phyloP scores from a whole-genome alignment of 2,888 invertebrate genomes.

The Synanthedon myopaeformis region DNA sequence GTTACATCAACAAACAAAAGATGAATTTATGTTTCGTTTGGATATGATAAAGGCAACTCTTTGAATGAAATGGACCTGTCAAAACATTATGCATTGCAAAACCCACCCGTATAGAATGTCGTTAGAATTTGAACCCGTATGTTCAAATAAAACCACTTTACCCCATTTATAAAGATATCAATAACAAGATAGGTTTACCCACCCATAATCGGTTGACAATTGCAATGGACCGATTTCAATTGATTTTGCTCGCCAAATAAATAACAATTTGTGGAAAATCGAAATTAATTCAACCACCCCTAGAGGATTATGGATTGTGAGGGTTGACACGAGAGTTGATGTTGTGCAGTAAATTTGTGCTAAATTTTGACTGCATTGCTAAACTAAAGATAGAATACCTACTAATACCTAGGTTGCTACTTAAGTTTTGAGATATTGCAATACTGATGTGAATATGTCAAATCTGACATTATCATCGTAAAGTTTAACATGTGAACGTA shows the following conservation, averaged over 20 bases:
- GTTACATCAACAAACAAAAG: too few species aligned
- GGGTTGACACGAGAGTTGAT: too few species aligned
- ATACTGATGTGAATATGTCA: too few species aligned
- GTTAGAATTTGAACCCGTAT: conserved; percentile 37
- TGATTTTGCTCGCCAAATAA: conserved; percentile 51
- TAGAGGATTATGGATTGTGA: conserved; percentile 15
- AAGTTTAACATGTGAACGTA: too few species aligned
- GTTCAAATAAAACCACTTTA: conserved; percentile 54
- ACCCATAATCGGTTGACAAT: conserved; percentile 35
- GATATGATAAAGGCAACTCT: neutral
- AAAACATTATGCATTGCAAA: conserved; percentile 32
- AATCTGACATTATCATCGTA: too few species aligned
- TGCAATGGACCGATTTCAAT: conserved; percentile 48
- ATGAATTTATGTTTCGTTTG: too few species aligned
- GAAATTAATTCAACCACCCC: conserved; percentile 27
- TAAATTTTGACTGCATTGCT: too few species aligned
- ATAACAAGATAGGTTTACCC: conserved; percentile 51
- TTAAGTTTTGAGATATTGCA: too few species aligned
- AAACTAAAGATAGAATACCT: too few species aligned
- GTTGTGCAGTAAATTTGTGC: too few species aligned
- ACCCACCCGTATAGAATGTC: conserved; percentile 49
- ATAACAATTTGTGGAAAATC: conserved; percentile 41
- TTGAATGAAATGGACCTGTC: conserved; percentile 29
- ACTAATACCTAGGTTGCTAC: too few species aligned
- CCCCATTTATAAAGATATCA: conserved; percentile 65